Base-by-base conservation (phyloP, 2,797 vertebrate species). In the Scarus forsteni region DNA sequence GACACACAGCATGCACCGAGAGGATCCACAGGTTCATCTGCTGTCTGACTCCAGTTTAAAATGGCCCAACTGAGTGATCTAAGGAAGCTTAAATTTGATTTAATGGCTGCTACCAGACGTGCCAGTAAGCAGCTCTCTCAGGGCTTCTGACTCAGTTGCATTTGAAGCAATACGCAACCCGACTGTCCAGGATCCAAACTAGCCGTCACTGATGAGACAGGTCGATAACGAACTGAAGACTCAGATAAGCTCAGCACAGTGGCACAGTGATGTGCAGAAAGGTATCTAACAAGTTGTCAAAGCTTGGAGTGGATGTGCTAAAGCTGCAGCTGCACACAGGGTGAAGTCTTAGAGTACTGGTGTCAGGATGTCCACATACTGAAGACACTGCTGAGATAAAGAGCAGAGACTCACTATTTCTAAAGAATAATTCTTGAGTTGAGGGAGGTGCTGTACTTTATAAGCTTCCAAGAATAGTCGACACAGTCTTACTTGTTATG, bases 31-130 rank as follows among this genome's bases (percentile, higher is more conserved):
- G 67, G 40, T 59, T 74, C 57, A 45, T 5, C 12, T 45, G 70
- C 59, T 76, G 50, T 50, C 52, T 6, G 0, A 14, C 44, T 60
- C 27, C 27, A 2, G 27, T 10, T 7, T 35, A 46, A 66, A 77
- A 58, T 80, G 50, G 35, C 10, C 54, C 52, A 42, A 48, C 53
- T 38, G n/a, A 46, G 60, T 80, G 81, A 84, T 86, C 73, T 72
- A 38, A 86, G 63, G 10, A 52, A 54, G 66, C 63, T 60, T 19
- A 81, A 79, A 86, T 75, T 13, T 53, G 50, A 12, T 40, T 3
- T 77, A 83, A 84, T 65, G 71, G 79, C 44, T 60, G 43, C 34
- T 66, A 49, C 36, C 40, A 66, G 60, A 1, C 61, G 0, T 72
- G 72, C 58, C 43, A 60, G 18, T 27, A 8, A 48, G 39, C 44